phyloP scores from a whole-genome alignment of 2,113 vertebrate species.

The Sinocyclocheilus maitianheensis region DNA sequence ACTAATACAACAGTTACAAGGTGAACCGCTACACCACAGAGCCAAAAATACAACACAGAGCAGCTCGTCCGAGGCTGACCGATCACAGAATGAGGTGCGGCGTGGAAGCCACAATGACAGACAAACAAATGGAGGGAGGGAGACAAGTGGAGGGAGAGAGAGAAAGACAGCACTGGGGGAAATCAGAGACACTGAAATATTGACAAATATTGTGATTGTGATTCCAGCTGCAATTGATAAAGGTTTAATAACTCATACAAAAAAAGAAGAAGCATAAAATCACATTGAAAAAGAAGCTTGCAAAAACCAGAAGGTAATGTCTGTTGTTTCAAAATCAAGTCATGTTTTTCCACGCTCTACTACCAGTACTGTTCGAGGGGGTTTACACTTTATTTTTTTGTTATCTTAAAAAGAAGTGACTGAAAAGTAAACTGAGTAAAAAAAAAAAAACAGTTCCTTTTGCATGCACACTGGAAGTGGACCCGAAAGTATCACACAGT shows the following conservation, averaged over 20 bases:
- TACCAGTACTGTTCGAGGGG: background rate
- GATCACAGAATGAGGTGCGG: constrained; percentile 41
- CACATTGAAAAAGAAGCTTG: background rate
- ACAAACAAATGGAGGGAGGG: constrained; percentile 39
- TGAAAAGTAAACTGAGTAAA: background rate
- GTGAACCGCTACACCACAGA: constrained; percentile 44
- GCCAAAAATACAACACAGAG: constrained; percentile 46
- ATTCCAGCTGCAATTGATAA: background rate
- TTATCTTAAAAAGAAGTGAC: background rate
- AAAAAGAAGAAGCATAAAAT: background rate
- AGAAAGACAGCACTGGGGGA: constrained; percentile 24
- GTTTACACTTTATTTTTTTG: background rate
- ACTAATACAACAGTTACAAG: constrained; percentile 49
- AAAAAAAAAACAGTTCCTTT: background rate
- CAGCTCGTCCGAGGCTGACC: constrained; percentile 51
- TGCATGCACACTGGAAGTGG: background rate
- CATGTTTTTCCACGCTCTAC: background rate
- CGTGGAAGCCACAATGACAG: constrained; percentile 52
- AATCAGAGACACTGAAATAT: constrained; percentile 17
- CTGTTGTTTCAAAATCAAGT: background rate
- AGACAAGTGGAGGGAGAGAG: constrained; percentile 45
- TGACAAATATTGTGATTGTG: background rate
- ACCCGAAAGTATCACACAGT: background rate
- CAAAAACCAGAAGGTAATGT: background rate
- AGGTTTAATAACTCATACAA: background rate